phyloP scores from a whole-genome alignment of 2,113 vertebrate genomes.

The Sinocyclocheilus anshuiensis region DNA sequence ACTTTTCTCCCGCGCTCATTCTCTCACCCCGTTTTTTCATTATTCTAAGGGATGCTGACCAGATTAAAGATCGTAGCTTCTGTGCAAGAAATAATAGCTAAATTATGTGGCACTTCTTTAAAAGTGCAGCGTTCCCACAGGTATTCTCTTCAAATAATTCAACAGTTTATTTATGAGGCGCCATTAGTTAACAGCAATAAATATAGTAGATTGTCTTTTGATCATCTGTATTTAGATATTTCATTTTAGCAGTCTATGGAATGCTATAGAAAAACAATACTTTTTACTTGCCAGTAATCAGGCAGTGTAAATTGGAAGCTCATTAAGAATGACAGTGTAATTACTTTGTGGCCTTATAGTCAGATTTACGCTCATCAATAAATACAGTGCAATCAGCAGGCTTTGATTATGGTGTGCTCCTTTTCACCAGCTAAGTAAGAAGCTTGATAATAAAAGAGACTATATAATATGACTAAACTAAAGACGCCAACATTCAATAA shows the following conservation, averaged over 20 bases:
- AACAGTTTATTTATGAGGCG: conserved; percentile 5
- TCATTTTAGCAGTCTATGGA: conserved; percentile 64
- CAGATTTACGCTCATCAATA: conserved; percentile 70
- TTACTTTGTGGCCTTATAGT: conserved; percentile 66
- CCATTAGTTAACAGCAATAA: conserved; percentile 27
- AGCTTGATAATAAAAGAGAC: conserved; percentile 59
- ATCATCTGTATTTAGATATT: conserved; percentile 31
- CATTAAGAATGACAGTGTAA: conserved; percentile 68
- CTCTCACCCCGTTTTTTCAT: conserved; percentile 23
- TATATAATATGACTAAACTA: conserved; percentile 46
- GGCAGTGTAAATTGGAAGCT: conserved; percentile 64
- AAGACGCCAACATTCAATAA: too few species aligned
- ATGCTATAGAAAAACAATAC: conserved; percentile 58
- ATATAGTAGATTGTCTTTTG: conserved; percentile 35
- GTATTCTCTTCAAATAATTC: conserved; percentile 11
- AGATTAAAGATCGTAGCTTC: conserved; percentile 20
- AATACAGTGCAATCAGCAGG: conserved; percentile 68
- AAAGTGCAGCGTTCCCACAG: not conserved
- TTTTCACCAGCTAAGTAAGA: conserved; percentile 64
- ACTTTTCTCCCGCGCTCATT: conserved; percentile 4
- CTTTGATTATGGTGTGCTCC: conserved; percentile 65
- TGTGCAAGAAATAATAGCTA: conserved; percentile 6
- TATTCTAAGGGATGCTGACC: conserved; percentile 6
- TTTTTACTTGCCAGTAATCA: conserved; percentile 67
- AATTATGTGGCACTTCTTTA: not conserved